phyloP scores from a whole-genome alignment of 2,797 vertebrate species.

The Dromococcyx pavoninus region DNA sequence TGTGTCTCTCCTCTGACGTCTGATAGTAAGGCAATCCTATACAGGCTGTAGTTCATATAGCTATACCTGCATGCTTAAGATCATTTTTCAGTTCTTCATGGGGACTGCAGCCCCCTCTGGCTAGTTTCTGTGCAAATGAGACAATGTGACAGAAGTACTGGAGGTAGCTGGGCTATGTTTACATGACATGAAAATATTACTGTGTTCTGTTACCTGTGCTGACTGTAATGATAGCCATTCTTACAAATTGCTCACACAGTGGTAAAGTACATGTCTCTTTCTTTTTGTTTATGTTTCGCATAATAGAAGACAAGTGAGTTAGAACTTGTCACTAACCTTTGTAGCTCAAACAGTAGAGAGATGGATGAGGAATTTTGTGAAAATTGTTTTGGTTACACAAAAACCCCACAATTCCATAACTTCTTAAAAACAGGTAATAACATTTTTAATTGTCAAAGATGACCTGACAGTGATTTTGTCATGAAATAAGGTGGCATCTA shows the following conservation, averaged over 20 bases:
- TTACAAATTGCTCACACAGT: neutral
- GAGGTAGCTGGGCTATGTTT: neutral
- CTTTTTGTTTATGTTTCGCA: neutral
- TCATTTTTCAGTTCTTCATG: neutral
- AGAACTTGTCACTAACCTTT: neutral
- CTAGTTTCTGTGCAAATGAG: neutral
- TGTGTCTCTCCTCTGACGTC: neutral
- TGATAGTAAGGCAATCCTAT: neutral
- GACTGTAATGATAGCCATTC: neutral
- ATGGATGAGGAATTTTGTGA: neutral
- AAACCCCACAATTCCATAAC: neutral
- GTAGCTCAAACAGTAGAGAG: neutral
- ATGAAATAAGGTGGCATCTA: neutral
- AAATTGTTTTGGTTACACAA: neutral
- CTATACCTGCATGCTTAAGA: neutral
- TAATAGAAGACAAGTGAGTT: neutral
- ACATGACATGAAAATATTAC: neutral
- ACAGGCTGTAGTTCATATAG: neutral
- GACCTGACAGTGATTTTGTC: neutral
- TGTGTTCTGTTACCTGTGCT: neutral
- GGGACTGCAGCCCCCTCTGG: neutral
- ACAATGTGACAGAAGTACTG: neutral
- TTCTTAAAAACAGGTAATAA: neutral
- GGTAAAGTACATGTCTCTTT: neutral
- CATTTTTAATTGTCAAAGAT: neutral